Conservation (phyloP, 1,140 invertebrate species). For the Galleria mellonella region DNA sequence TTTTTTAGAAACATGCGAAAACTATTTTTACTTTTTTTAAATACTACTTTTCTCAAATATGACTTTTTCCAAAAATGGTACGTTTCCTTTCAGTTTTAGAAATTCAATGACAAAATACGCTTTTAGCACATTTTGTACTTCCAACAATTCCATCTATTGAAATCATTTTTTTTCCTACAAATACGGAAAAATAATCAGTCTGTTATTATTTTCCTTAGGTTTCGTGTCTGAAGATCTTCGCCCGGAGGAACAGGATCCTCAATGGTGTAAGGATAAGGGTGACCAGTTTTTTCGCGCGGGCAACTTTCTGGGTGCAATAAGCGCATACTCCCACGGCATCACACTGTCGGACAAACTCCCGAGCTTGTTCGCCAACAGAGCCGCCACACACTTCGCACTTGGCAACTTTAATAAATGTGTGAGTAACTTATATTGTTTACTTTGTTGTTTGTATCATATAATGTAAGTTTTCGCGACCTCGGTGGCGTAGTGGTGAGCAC, state of each 20-base stretch:
- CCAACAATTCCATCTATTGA: no score
- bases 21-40: no score
- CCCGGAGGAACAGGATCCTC: slow-evolving; percentile 88
- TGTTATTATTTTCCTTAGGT: slow-evolving; percentile 42
- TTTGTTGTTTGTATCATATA: background rate
- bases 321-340: slow-evolving; percentile 87
- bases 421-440: slow-evolving; percentile 19
- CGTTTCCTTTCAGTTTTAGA: no score
- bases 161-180: no score
- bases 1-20: no score
- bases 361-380: slow-evolving; percentile 84
- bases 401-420: slow-evolving; percentile 83
- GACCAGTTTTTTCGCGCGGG: slow-evolving; percentile 83
- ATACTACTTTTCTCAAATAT: no score
- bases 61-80: no score
- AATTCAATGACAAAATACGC: no score
- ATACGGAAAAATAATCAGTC: no score
- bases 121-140: no score
- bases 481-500: no score
- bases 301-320: slow-evolving; percentile 87
- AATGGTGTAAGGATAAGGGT: slow-evolving; percentile 89
- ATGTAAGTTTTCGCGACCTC: no score
- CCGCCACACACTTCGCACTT: slow-evolving; percentile 83
- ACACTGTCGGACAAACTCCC: slow-evolving; percentile 83
- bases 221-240: slow-evolving; percentile 84